Evolutionary conservation across 2,888 invertebrate species (phyloP).

Genomic region (Cerastoderma edule): DNA sequence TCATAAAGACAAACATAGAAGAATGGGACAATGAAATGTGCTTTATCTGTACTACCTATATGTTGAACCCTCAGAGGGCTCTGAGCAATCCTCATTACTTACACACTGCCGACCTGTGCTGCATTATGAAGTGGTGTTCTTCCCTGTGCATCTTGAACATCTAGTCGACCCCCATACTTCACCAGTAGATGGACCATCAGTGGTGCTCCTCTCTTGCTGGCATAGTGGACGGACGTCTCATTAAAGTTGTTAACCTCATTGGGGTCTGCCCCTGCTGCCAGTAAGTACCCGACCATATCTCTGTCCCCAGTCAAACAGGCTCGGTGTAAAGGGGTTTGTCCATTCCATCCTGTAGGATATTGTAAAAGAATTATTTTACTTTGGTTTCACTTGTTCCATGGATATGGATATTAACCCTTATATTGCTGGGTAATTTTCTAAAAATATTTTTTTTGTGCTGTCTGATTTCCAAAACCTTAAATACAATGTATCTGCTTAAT

Average conservation of each 20-base stretch:
- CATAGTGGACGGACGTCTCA: constrained; percentile 81
- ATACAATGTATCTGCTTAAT: too few relatives aligned
- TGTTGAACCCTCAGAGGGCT: too few relatives aligned
- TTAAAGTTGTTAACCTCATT: constrained; percentile 77
- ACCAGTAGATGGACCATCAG: constrained; percentile 73
- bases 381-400: too few relatives aligned
- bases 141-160: constrained; percentile 74
- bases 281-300: constrained; percentile 69
- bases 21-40: too few relatives aligned
- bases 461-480: too few relatives aligned
- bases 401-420: too few relatives aligned
- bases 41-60: too few relatives aligned
- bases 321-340: constrained; percentile 78
- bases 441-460: too few relatives aligned
- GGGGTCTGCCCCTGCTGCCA: constrained; percentile 77
- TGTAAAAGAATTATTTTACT: too few relatives aligned
- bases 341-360: constrained; percentile 81
- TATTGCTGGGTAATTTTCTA: too few relatives aligned
- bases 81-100: too few relatives aligned
- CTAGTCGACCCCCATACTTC: constrained; percentile 74
- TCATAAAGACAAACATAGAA: too few relatives aligned
- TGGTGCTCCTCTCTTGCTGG: constrained; percentile 79
- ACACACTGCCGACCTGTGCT: constrained; percentile 81
- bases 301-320: constrained; percentile 78
- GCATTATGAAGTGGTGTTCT: constrained; percentile 77